Conservation (phyloP, 2,888 invertebrate species). For the Leucoptera coffeella region DNA sequence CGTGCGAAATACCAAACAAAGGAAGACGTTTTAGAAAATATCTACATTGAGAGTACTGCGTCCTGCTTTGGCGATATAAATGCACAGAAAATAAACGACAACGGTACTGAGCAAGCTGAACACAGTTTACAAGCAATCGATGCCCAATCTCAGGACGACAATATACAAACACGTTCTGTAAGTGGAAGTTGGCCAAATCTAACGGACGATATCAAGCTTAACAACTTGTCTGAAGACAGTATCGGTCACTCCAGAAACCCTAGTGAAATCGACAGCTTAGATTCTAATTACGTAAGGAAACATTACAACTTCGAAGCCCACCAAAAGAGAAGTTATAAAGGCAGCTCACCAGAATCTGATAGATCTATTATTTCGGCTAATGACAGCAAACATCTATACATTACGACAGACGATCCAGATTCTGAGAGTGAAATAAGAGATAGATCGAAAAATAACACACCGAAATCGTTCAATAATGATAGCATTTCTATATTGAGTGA, state of each 20-base stretch:
- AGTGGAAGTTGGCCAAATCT: slow-evolving; percentile 45
- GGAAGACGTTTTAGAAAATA: slow-evolving; percentile 44
- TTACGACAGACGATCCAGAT: slow-evolving; percentile 29
- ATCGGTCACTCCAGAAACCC: slow-evolving; percentile 43
- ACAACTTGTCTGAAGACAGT: slow-evolving; percentile 40
- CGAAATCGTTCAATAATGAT: slow-evolving; percentile 36
- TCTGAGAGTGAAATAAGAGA: slow-evolving; percentile 29
- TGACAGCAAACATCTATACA: slow-evolving; percentile 30
- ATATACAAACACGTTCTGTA: slow-evolving; percentile 28
- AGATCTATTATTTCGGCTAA: slow-evolving; percentile 25
- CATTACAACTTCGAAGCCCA: slow-evolving; percentile 48
- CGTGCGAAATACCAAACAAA: slow-evolving; percentile 45
- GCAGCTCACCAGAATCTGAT: slow-evolving; percentile 41
- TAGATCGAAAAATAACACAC: slow-evolving; percentile 36
- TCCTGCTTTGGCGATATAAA: slow-evolving; percentile 47
- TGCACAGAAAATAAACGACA: slow-evolving; percentile 27
- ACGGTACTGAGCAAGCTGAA: slow-evolving; percentile 15
- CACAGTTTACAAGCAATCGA: slow-evolving; percentile 30
- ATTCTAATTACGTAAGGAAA: slow-evolving; percentile 53
- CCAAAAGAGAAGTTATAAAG: slow-evolving; percentile 28
- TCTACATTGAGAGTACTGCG: slow-evolving; percentile 45
- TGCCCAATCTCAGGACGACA: slow-evolving; percentile 23
- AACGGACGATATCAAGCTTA: slow-evolving; percentile 33
- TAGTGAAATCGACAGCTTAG: slow-evolving; percentile 53
- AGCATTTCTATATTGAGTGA: slow-evolving; percentile 26